A percentile compares a stretch with the other conserved stretches of the same genome.
Conservation (phyloP, 2,797 vertebrate genomes). For the Tiaroga cobitis region DNA sequence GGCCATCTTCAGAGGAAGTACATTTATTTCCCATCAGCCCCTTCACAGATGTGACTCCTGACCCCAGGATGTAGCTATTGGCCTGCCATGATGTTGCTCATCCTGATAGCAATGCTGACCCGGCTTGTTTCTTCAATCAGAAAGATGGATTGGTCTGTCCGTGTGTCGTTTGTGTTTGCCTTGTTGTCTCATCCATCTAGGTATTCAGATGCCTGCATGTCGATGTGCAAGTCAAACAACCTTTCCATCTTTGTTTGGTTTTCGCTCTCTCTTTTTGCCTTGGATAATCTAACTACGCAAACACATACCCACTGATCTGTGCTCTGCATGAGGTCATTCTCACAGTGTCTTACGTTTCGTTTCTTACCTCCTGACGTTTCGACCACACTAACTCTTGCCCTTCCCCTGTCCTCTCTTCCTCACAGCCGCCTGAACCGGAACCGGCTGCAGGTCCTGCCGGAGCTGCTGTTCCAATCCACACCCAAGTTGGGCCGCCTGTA, state of each 20-base stretch:
- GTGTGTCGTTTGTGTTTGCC: conserved; percentile 47
- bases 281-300: conserved; percentile 37
- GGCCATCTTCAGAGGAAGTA: conserved; percentile 56
- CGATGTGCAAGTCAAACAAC: conserved; percentile 48
- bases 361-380: conserved; percentile 44
- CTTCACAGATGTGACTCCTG: conserved; percentile 57
- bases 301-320: conserved; percentile 36
- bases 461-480: conserved; percentile 96
- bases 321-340: conserved; percentile 34
- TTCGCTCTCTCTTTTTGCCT: conserved; percentile 43
- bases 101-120: conserved; percentile 39
- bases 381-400: conserved; percentile 51
- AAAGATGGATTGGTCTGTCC: conserved; percentile 55
- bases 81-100: conserved; percentile 37
- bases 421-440: conserved; percentile 96
- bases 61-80: conserved; percentile 53
- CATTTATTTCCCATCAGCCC: conserved; percentile 49
- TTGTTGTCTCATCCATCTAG: conserved; percentile 66
- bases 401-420: conserved; percentile 48
- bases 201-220: conserved; percentile 50
- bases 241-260: conserved; percentile 44
- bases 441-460: conserved; percentile 93
- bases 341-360: conserved; percentile 44
- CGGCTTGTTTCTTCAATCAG: conserved; percentile 52
- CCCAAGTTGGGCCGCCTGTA: conserved; percentile 95